Percentiles rank a stretch among this genome's conserved stretches.
These are phyloP conservation scores for Leucophenga varia DNA, from an alignment of 1,140 invertebrate genomes.

Conservation along the genomic window DNA sequence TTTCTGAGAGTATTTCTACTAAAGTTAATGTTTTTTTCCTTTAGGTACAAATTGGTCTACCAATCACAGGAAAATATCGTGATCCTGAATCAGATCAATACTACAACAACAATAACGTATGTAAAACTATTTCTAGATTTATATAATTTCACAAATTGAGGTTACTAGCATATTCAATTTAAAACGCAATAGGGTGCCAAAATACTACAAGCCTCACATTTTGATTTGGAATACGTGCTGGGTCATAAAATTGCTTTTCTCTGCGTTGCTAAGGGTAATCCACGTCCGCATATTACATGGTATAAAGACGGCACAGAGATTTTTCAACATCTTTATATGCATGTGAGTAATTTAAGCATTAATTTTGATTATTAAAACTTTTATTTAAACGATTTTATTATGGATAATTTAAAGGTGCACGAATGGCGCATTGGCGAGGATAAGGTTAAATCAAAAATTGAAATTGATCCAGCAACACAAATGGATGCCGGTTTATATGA, in stretches of 20 bases:
- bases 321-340: constrained; percentile 82
- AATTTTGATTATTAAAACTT: neutral
- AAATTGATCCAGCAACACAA: constrained; percentile 90
- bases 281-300: constrained; percentile 86
- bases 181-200: constrained; percentile 73
- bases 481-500: constrained; percentile 91
- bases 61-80: constrained; percentile 82
- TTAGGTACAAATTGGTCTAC: constrained; percentile 77
- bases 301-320: constrained; percentile 90
- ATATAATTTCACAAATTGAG: no score
- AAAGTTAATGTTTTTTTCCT: constrained; percentile 16
- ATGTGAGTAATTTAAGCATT: constrained; percentile 64
- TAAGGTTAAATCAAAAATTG: constrained; percentile 86
- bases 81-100: constrained; percentile 84
- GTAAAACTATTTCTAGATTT: constrained; percentile 56
- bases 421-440: constrained; percentile 82
- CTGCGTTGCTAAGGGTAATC: constrained; percentile 82
- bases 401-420: constrained; percentile 66
- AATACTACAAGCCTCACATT: constrained; percentile 86
- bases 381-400: constrained; percentile 4
- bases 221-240: constrained; percentile 88
- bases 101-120: constrained; percentile 84
- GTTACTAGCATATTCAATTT: no score
- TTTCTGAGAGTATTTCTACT: neutral
- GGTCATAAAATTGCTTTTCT: constrained; percentile 91